Conservation (phyloP, 2,113 vertebrate species). For the Percina caprodes region DNA sequence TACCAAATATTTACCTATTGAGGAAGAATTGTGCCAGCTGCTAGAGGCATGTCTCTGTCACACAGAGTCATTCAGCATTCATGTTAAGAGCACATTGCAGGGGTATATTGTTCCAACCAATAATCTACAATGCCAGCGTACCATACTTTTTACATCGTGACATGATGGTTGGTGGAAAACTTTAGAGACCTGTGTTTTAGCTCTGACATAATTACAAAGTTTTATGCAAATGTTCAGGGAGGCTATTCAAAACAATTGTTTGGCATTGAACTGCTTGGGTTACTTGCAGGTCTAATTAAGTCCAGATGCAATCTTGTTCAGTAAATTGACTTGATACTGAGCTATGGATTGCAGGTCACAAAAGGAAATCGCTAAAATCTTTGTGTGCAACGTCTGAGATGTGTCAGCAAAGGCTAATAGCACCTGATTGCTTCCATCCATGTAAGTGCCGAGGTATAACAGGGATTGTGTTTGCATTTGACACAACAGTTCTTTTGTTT, state of each 20-base stretch:
- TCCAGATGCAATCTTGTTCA: constrained; percentile 46
- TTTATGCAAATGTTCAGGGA: constrained; percentile 45
- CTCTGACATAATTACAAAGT: constrained; percentile 23
- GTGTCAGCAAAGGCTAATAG: constrained; percentile 69
- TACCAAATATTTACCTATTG: constrained; percentile 68
- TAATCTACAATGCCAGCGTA: not conserved
- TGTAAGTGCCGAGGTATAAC: constrained; percentile 56
- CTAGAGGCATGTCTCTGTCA: constrained; percentile 15
- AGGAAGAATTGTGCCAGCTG: constrained; percentile 2
- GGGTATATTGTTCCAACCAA: not conserved
- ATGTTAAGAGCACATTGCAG: not conserved
- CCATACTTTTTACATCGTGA: constrained; percentile 14
- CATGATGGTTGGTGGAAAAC: not conserved
- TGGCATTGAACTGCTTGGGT: constrained; percentile 39
- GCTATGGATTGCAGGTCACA: constrained; percentile 44
- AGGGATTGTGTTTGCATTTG: constrained; percentile 63
- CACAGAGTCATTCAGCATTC: not conserved
- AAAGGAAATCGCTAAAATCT: constrained; percentile 44
- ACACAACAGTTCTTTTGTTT: constrained; percentile 78
- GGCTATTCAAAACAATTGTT: constrained; percentile 48
- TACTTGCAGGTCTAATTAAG: constrained; percentile 55
- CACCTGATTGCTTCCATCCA: constrained; percentile 77
- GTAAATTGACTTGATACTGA: constrained; percentile 37
- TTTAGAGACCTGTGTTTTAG: constrained; percentile 11
- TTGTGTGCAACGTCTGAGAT: constrained; percentile 51